phyloP scores from a whole-genome alignment of 2,113 vertebrate genomes.

The Petroica traversi region DNA sequence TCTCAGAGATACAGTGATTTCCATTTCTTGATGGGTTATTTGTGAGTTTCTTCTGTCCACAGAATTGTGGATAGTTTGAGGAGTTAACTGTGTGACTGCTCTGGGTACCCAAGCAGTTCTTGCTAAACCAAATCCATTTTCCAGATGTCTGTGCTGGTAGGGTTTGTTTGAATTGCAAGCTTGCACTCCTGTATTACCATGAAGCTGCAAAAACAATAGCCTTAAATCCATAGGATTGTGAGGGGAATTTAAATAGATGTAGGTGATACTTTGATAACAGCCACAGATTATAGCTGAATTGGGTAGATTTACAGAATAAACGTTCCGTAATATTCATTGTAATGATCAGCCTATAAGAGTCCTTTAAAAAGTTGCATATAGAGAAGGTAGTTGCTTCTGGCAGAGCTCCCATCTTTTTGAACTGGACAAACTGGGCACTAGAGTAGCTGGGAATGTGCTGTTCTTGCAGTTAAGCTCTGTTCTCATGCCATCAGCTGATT shows the following conservation, averaged over 20 bases:
- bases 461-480: not conserved
- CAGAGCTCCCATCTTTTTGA: not conserved
- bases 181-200: not conserved
- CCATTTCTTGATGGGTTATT: not conserved
- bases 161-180: not conserved
- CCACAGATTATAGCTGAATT: not conserved
- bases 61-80: not conserved
- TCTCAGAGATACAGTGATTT: not conserved
- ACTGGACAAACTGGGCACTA: not conserved
- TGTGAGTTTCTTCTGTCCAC: not conserved
- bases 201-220: not conserved
- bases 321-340: not conserved
- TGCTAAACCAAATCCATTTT: not conserved
- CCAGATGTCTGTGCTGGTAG: not conserved
- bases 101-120: not conserved
- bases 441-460: not conserved
- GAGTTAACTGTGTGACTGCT: not conserved
- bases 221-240: not conserved
- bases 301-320: not conserved
- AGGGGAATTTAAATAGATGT: not conserved
- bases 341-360: accelerated
- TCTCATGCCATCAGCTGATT: not conserved
- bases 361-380: accelerated
- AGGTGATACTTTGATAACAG: not conserved
- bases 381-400: not conserved